Base-by-base conservation (phyloP, 2,888 invertebrate genomes). In the Callyntrura sp. region DNA sequence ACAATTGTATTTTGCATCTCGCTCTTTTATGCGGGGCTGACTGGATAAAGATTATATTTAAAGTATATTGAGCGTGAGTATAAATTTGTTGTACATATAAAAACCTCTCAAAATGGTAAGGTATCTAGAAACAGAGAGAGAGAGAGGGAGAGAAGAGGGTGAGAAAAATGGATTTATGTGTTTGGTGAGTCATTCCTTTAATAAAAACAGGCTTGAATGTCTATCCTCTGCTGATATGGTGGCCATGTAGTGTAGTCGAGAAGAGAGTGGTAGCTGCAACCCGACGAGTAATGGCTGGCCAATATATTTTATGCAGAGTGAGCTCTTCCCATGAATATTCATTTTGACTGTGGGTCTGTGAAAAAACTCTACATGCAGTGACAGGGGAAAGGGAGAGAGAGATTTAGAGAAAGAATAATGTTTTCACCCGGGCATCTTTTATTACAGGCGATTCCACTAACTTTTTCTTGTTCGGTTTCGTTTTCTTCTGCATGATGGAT, bases 321-420 rank as follows among this genome's bases (percentile, higher is more conserved):
- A 79, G 81, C 81, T 79, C 45, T 62, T 85, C 70, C 28, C 81
- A 87, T 87, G 86, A 87, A 87, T 87, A 87, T 87, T 87, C 86
- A 87, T 87, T 68, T 65, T 84, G 84, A 76, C 85, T 76, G 43
- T 55, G 78, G 12, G n/a, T 48, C n/a, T n/a, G n/a, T n/a, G 43
- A 43, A 9, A 43, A 43, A n/a, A n/a, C n/a, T n/a, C n/a, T n/a
- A n/a, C n/a, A n/a, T n/a, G n/a, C n/a, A n/a, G n/a, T n/a, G n/a
- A n/a, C n/a, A n/a, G n/a, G n/a, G 6, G 76, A 76, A 11, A 4
- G 20, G 48, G 51, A 60, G 70, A 70, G 70, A 70, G 45, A 45
- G 70, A 20, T 45, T n/a, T 20, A 68, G 48, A 45, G 68, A 87
- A 79, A 87, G 68, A 87, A 87, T 81, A 87, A 87, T 81, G 81